phyloP scores from a whole-genome alignment of 2,113 vertebrate genomes.

The Hippocampus abdominalis region DNA sequence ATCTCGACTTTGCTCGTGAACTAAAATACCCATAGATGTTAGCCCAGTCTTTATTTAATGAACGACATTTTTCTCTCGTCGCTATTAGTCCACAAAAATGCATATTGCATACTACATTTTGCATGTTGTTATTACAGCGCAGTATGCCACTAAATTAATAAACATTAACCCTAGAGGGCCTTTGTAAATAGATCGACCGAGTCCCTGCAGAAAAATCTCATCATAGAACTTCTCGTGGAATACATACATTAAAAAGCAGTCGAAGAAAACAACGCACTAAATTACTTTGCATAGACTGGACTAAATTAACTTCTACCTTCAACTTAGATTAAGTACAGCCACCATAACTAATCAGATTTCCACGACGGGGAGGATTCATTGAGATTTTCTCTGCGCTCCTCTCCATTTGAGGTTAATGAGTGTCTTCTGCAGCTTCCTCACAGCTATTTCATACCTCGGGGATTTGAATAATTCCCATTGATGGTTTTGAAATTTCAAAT shows the following conservation, averaged over 20 bases:
- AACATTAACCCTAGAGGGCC: background rate
- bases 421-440: conserved; percentile 63
- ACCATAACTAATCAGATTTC: conserved; percentile 66
- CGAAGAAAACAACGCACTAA: conserved; percentile 13
- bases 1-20: too few relatives aligned
- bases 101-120: too few relatives aligned
- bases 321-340: conserved; percentile 64
- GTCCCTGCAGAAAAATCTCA: background rate
- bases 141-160: background rate
- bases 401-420: conserved; percentile 70
- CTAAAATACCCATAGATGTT: too few relatives aligned
- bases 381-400: conserved; percentile 59
- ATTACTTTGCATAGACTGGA: conserved; percentile 27
- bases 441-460: conserved; percentile 68
- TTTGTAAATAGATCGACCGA: background rate
- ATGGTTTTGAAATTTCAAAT: conserved; percentile 70
- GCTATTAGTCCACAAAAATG: too few relatives aligned
- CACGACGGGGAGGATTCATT: conserved; percentile 50
- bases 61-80: too few relatives aligned
- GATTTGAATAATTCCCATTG: conserved; percentile 75
- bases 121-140: background rate
- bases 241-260: conserved; percentile 13
- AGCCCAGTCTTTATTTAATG: too few relatives aligned
- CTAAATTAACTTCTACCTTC: conserved; percentile 64
- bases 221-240: background rate